Conservation (phyloP, 2,888 invertebrate species). For the Cantharis flavilabris region DNA sequence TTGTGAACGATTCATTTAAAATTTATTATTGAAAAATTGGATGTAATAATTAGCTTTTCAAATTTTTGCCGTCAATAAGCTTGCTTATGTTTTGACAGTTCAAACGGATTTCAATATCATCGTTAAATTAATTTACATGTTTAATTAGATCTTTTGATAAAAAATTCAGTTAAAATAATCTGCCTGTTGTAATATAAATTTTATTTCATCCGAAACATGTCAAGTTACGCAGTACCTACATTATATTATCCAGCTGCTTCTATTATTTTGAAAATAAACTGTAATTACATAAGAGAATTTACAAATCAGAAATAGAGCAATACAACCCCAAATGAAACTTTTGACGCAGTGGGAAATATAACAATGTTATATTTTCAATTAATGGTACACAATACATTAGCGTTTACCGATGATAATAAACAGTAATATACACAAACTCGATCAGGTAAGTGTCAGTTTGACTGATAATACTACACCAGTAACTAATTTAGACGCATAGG, state of each 20-base stretch:
- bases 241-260: too few relatives aligned
- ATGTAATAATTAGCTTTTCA: neutral
- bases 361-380: neutral
- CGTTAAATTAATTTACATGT: neutral
- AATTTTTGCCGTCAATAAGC: neutral
- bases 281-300: neutral
- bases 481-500: slow-evolving; percentile 25
- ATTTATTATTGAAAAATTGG: neutral
- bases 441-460: slow-evolving; percentile 19
- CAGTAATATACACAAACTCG: slow-evolving; percentile 10
- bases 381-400: neutral
- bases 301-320: neutral
- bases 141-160: neutral
- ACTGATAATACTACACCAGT: slow-evolving; percentile 17
- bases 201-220: neutral
- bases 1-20: neutral
- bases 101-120: neutral
- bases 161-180: neutral
- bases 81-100: neutral
- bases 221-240: too few relatives aligned
- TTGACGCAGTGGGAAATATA: neutral
- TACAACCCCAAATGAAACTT: neutral
- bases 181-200: neutral
- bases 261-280: neutral
- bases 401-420: neutral